These are phyloP conservation scores for Rhagium mordax DNA, from an alignment of 2,888 invertebrate genomes.

Conservation along the genomic window DNA sequence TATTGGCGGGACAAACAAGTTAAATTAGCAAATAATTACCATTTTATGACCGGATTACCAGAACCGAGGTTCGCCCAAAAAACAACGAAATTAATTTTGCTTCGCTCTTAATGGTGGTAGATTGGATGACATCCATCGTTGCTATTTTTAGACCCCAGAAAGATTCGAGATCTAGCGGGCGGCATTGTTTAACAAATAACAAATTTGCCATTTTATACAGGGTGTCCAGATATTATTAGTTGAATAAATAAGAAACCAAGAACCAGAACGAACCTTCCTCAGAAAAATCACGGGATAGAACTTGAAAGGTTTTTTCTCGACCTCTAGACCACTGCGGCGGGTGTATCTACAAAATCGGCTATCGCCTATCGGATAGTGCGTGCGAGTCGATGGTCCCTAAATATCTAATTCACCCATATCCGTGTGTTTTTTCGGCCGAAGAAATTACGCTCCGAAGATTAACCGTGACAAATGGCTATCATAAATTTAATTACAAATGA, in stretches of 20 bases:
- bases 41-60: slow-evolving; percentile 26
- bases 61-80: slow-evolving; percentile 16
- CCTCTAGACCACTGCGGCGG: too few relatives aligned
- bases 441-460: background rate
- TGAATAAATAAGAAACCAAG: too few relatives aligned
- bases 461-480: background rate
- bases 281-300: too few relatives aligned
- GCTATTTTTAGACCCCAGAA: background rate
- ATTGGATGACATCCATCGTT: slow-evolving; percentile 6
- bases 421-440: background rate
- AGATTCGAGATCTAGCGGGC: background rate
- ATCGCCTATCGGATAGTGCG: background rate
- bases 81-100: slow-evolving; percentile 27
- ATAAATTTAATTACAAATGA: background rate
- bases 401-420: background rate
- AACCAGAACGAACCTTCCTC: too few relatives aligned
- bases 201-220: too few relatives aligned
- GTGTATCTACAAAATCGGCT: too few relatives aligned
- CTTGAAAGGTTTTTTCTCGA: too few relatives aligned
- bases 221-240: too few relatives aligned
- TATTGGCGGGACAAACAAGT: slow-evolving; percentile 27
- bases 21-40: slow-evolving; percentile 37
- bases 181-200: background rate
- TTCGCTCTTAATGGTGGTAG: background rate
- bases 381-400: background rate